Conservation (phyloP, 2,113 vertebrate genomes). For the Serilophus lunatus region DNA sequence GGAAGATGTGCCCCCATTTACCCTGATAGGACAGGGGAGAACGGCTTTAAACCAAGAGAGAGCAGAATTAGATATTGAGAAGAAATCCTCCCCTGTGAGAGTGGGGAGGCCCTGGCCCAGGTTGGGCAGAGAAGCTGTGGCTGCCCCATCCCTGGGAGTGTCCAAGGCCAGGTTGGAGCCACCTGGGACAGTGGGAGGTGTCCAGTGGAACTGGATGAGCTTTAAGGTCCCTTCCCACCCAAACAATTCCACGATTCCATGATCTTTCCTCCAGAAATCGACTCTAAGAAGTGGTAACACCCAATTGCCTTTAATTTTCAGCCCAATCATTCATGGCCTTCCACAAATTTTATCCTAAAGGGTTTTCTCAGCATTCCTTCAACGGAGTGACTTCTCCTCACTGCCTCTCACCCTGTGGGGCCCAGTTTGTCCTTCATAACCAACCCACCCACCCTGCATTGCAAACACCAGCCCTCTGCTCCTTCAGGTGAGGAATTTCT, state of each 20-base stretch:
- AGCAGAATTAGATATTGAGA: too few relatives aligned
- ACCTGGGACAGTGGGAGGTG: neutral
- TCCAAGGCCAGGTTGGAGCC: neutral
- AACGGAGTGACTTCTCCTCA: neutral
- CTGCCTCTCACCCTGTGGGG: neutral
- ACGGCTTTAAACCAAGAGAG: neutral
- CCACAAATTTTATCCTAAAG: neutral
- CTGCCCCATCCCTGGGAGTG: neutral
- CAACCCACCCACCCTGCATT: neutral
- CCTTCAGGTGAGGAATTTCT: neutral
- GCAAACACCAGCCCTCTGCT: neutral
- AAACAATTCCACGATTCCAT: neutral
- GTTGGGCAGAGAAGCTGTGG: neutral
- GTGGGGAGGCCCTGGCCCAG: neutral
- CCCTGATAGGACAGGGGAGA: accelerated
- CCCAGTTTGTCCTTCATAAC: neutral
- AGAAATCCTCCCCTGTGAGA: neutral
- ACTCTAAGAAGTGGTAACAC: neutral
- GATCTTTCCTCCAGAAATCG: neutral
- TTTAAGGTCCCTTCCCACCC: neutral
- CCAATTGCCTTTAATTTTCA: neutral
- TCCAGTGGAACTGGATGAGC: accelerated
- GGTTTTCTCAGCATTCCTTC: neutral
- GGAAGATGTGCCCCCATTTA: neutral
- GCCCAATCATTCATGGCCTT: neutral